Percentiles rank a stretch among this genome's conserved stretches.
phyloP scores from a whole-genome alignment of 2,113 vertebrate species.

The Cygnus atratus region DNA sequence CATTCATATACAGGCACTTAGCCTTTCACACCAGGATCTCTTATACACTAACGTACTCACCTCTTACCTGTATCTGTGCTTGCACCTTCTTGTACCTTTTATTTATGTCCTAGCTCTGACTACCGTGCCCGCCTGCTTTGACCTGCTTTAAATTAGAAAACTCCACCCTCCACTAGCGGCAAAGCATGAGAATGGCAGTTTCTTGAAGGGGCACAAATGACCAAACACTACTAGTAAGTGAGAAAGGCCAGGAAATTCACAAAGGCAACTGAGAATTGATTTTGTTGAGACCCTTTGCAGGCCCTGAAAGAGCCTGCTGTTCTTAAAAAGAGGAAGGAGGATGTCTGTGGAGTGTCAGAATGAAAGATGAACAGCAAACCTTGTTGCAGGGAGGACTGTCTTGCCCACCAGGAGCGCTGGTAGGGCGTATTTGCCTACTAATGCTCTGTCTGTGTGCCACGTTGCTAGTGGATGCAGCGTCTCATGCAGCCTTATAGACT shows the following conservation, averaged over 20 bases:
- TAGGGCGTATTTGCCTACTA: not conserved
- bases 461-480: not conserved
- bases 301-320: not conserved
- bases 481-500: not conserved
- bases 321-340: not conserved
- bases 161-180: slow-evolving; percentile 20
- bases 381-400: not conserved
- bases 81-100: not conserved
- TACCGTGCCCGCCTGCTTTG: not conserved
- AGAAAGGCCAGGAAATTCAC: not conserved
- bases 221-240: not conserved
- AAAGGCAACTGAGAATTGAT: not conserved
- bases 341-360: not conserved
- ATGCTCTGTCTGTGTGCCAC: not conserved
- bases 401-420: not conserved
- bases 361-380: not conserved
- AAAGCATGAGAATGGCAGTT: not conserved
- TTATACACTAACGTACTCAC: rapidly evolving
- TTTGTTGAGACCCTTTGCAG: not conserved
- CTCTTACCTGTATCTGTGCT: not conserved
- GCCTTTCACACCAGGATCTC: not conserved
- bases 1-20: rapidly evolving
- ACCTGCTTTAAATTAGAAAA: not conserved
- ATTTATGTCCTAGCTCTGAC: not conserved
- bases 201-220: not conserved